These are phyloP conservation scores for Oreochromis aureus DNA, from an alignment of 2,113 vertebrate species.

Conservation along the genomic window DNA sequence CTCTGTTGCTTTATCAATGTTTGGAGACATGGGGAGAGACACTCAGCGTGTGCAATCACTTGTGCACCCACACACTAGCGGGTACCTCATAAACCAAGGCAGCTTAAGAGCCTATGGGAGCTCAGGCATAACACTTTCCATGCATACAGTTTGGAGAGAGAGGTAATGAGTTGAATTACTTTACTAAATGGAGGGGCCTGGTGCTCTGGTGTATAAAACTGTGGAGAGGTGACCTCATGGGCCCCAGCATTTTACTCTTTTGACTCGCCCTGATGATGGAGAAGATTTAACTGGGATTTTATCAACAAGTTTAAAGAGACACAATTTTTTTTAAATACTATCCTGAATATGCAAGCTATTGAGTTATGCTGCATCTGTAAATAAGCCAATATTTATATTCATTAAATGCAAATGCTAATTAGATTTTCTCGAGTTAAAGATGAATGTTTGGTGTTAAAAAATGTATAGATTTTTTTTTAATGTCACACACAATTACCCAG, in stretches of 20 bases:
- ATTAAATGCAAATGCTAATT: neutral
- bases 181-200: conserved; percentile 43
- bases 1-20: conserved; percentile 6
- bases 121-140: conserved; percentile 35
- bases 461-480: neutral
- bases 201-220: conserved; percentile 33
- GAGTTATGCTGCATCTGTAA: neutral
- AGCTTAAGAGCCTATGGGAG: conserved; percentile 13
- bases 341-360: neutral
- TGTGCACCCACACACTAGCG: neutral
- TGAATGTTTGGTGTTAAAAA: neutral
- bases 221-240: conserved; percentile 6
- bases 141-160: conserved; percentile 15
- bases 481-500: neutral
- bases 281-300: neutral
- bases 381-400: neutral
- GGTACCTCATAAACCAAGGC: conserved; percentile 19
- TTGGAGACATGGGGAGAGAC: neutral
- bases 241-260: neutral
- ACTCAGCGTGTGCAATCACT: neutral
- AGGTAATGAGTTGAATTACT: conserved; percentile 52
- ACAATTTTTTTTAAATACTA: neutral
- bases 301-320: conserved; percentile 13
- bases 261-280: neutral
- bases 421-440: neutral